phyloP scores from a whole-genome alignment of 2,113 vertebrate genomes.

The Cathartes aura region DNA sequence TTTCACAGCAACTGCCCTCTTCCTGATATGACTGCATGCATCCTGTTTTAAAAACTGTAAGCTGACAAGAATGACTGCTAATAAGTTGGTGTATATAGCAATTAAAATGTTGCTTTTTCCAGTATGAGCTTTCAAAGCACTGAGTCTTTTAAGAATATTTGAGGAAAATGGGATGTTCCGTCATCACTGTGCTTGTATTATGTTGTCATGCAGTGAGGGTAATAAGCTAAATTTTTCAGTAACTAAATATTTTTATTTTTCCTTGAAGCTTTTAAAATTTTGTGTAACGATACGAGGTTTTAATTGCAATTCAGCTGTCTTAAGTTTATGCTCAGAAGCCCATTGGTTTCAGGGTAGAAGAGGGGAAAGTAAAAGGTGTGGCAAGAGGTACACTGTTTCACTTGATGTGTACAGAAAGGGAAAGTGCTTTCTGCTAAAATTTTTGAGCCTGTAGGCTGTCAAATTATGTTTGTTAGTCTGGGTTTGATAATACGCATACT shows the following conservation, averaged over 20 bases:
- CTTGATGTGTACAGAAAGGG: not conserved
- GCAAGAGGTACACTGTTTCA: not conserved
- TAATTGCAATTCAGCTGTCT: not conserved
- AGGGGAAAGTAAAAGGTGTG: not conserved
- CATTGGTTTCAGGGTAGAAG: not conserved
- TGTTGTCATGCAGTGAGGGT: not conserved
- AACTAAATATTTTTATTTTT: not conserved
- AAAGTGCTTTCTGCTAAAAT: not conserved
- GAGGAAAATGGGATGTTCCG: not conserved
- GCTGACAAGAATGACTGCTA: slow-evolving; percentile 12
- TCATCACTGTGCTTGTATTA: not conserved
- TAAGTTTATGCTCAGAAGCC: not conserved
- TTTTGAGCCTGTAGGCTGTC: not conserved
- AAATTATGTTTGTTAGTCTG: not conserved
- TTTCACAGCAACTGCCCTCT: slow-evolving; percentile 54
- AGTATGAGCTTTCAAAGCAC: not conserved
- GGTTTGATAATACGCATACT: not conserved
- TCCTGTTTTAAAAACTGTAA: slow-evolving; percentile 57
- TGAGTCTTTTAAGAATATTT: not conserved
- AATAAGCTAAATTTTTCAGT: not conserved
- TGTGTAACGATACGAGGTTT: not conserved
- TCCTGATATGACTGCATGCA: slow-evolving; percentile 66
- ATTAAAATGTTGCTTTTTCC: not conserved
- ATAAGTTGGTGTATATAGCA: not conserved
- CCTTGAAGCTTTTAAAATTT: not conserved